Evolutionary conservation across 2,888 invertebrate genomes (phyloP).

Genomic region (Agrotis ipsilon): DNA sequence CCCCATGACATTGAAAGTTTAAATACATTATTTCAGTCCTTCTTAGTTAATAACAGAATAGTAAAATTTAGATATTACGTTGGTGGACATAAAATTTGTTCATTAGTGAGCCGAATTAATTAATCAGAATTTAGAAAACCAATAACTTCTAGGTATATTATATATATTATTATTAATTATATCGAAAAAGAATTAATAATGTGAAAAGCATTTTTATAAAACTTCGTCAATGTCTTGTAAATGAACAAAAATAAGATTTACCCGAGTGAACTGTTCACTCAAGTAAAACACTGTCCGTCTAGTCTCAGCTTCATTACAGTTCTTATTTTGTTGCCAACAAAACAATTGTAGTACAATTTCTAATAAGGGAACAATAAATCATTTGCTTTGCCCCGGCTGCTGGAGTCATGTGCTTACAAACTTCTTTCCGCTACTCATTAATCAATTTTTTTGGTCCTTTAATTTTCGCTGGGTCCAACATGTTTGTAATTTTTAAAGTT

Average conservation of each 20-base stretch:
- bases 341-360: slow-evolving; percentile 54
- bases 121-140: neutral
- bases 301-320: neutral
- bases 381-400: slow-evolving; percentile 40
- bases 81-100: neutral
- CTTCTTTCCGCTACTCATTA: slow-evolving; percentile 54
- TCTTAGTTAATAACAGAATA: neutral
- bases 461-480: slow-evolving; percentile 32
- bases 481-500: slow-evolving; percentile 30
- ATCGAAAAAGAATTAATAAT: no score
- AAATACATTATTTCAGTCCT: neutral
- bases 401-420: slow-evolving; percentile 54
- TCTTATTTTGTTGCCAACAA: slow-evolving; percentile 39
- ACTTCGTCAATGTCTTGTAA: neutral
- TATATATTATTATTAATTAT: no score
- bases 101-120: no score
- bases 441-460: slow-evolving; percentile 50
- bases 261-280: neutral
- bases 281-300: neutral
- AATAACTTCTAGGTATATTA: no score
- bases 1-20: no score
- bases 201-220: no score
- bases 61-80: no score
- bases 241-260: neutral
- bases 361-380: slow-evolving; percentile 54